Evolutionary conservation across 2,797 vertebrate genomes (phyloP).

Genomic region (Scyliorhinus canicula): DNA sequence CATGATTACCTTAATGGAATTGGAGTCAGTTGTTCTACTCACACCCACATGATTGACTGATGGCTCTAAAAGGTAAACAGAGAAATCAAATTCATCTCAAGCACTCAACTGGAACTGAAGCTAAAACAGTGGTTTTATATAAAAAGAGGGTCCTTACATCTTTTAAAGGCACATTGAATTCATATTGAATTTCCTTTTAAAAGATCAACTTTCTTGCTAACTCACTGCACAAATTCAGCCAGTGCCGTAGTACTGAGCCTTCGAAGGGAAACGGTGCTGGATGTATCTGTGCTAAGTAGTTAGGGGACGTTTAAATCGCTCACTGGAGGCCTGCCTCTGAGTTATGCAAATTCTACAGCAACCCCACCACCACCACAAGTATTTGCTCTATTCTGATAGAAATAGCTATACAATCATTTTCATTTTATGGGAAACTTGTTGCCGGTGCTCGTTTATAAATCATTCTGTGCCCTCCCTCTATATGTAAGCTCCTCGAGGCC

Average conservation of each 20-base stretch:
- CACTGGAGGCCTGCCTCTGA: not conserved
- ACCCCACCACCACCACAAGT: no score
- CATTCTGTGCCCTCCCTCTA: no score
- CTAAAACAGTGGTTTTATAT: not conserved
- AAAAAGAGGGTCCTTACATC: not conserved
- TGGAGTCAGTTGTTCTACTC: slow-evolving; percentile 8
- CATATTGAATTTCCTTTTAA: not conserved
- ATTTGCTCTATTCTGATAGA: no score
- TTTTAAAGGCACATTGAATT: not conserved
- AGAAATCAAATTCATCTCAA: slow-evolving; percentile 10
- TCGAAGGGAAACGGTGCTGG: not conserved
- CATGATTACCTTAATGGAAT: slow-evolving; percentile 29
- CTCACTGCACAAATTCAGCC: not conserved
- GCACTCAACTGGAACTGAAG: not conserved
- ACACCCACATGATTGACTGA: slow-evolving; percentile 4
- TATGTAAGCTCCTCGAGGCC: no score
- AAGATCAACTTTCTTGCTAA: not conserved
- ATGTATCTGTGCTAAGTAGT: not conserved
- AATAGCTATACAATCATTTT: no score
- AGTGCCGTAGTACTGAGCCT: not conserved
- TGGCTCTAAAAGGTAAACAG: slow-evolving; percentile 33
- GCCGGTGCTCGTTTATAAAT: no score
- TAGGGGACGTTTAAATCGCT: not conserved
- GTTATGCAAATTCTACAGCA: not conserved
- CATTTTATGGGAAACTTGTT: no score